Evolutionary conservation across 1,140 invertebrate species (phyloP).

Genomic region (Pogonognathellus flavescens): DNA sequence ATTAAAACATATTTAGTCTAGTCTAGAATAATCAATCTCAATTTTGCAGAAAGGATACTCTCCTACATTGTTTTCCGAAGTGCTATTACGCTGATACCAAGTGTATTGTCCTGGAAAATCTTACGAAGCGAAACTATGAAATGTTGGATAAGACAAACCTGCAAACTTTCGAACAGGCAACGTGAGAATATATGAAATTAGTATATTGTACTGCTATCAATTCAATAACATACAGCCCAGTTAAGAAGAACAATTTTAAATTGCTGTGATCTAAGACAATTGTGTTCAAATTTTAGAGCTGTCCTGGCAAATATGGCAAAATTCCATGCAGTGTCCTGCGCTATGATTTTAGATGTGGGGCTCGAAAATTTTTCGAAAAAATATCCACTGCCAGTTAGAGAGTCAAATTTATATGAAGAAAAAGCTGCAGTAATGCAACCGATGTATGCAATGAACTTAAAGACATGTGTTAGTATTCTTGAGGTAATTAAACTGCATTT

Average conservation of each 20-base stretch:
- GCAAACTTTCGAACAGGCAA: constrained; percentile 7
- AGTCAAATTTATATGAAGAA: not conserved
- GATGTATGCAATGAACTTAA: not conserved
- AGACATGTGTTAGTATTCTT: not conserved
- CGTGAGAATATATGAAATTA: too few relatives aligned
- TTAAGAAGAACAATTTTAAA: not conserved
- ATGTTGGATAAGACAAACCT: constrained; percentile 14
- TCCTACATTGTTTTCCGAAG: not conserved
- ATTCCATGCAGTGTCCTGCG: constrained; percentile 49
- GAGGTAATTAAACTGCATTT: too few relatives aligned
- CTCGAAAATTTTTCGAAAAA: not conserved
- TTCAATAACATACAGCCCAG: not conserved
- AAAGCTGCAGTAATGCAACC: not conserved
- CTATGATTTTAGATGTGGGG: constrained; percentile 33
- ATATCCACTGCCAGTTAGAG: not conserved
- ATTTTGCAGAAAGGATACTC: not conserved
- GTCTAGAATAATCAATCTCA: too few relatives aligned
- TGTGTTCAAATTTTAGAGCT: not conserved
- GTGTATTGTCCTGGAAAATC: not conserved
- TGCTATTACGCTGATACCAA: not conserved
- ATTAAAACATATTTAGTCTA: too few relatives aligned
- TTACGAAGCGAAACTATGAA: not conserved
- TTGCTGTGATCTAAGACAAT: not conserved
- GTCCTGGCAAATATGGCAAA: constrained; percentile 31
- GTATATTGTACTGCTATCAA: too few relatives aligned